Evolutionary conservation across 2,113 vertebrate genomes (phyloP), one percentile per base, ranked within the genome.

Genomic region (Paracanthobrama guichenoti): DNA sequence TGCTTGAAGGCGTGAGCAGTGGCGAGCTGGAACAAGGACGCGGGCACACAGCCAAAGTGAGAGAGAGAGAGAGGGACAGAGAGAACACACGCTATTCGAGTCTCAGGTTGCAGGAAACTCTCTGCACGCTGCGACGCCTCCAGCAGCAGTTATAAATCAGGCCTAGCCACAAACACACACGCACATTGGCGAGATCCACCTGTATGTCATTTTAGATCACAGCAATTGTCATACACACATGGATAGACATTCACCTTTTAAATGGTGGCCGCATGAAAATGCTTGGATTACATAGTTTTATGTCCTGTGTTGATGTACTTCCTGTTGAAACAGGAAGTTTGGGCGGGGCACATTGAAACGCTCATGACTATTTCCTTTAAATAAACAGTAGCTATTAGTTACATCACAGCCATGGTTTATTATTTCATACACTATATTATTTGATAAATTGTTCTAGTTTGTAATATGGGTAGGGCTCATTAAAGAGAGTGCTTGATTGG

Each of bases 81-180:
- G 62, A 28, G 84, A 75, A 75, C 71, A 66, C 84, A 86, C 59
- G 79, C 81, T 77, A 82, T 35, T 42, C 16, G 50, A 48, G 75
- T 81, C 48, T 88, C 77, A 44, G 87, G 84, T 87, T 87, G 88
- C 88, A 87, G 90, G 87, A 90, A 89, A 88, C 81, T 79, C 85
- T 88, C 80, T 80, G 83, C 78, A 79, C 78, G 85, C 84, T 84
- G 86, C 81, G 71, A 86, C 79, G 87, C 88, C 88, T 89, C 86
- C 80, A 86, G 85, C 90, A 90, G 80, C 84, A 83, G 87, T 84
- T 87, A 90, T 88, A 86, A 88, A 90, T 89, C 90, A 87, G 86
- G 46, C 64, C 77, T 79, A 85, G 78, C 73, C 83, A 78, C 79
- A 85, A 67, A 74, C 76, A 80, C 10, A n/a, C 77, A 57, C 57